phyloP scores from a whole-genome alignment of 2,797 vertebrate genomes.

The Naso thynnoides region DNA sequence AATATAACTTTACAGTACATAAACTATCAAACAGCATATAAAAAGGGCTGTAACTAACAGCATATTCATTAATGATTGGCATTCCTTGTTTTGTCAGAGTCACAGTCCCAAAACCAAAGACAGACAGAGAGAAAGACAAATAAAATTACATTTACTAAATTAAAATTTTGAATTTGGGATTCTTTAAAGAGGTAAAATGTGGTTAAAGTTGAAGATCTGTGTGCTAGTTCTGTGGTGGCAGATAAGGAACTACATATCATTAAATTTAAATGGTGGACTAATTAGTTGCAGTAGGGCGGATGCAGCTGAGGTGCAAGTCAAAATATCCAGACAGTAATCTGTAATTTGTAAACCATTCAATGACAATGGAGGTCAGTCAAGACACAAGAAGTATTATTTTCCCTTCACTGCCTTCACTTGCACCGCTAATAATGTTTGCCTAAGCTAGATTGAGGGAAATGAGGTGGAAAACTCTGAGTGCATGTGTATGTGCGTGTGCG shows the following conservation, averaged over 20 bases:
- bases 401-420: constrained; percentile 89
- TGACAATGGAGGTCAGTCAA: constrained; percentile 62
- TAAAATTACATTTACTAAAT: neutral
- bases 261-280: neutral
- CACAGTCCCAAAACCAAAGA: neutral
- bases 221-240: neutral
- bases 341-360: constrained; percentile 56
- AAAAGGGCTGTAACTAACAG: neutral
- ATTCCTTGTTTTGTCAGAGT: neutral
- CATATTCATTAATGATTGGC: neutral
- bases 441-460: constrained; percentile 92
- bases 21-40: neutral
- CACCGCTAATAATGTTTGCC: constrained; percentile 93
- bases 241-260: neutral
- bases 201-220: neutral
- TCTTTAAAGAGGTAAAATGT: neutral
- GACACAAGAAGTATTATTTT: constrained; percentile 87
- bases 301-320: constrained; percentile 1
- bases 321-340: constrained; percentile 37
- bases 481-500: constrained; percentile 48
- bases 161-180: neutral
- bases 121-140: no score
- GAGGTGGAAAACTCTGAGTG: constrained; percentile 87
- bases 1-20: neutral
- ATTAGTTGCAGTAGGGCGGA: neutral